Evolutionary conservation across 2,113 vertebrate species (phyloP).

Genomic region (Malurus melanocephalus): DNA sequence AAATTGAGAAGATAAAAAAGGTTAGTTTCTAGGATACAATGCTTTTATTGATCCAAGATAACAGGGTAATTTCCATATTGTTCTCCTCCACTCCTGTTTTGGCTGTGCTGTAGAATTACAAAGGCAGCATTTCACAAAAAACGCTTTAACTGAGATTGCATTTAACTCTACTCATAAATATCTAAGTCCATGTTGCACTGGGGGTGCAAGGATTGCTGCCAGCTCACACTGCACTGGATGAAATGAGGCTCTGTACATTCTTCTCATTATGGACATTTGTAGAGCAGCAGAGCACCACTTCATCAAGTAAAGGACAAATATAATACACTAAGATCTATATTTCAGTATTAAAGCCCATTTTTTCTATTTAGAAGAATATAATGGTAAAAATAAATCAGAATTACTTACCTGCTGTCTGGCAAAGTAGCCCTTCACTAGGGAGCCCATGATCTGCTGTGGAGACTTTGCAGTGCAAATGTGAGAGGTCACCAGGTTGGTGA

Average conservation of each 20-base stretch:
- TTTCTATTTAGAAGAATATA: not conserved
- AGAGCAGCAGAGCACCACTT: not conserved
- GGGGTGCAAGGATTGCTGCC: not conserved
- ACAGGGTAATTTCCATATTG: not conserved
- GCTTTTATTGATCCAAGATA: not conserved
- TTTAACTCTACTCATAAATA: not conserved
- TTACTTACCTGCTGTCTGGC: slow-evolving; percentile 84
- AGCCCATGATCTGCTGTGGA: slow-evolving; percentile 96
- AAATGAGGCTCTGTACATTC: not conserved
- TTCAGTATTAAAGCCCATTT: not conserved
- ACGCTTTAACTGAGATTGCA: not conserved
- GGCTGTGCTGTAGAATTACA: not conserved
- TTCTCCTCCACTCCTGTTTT: not conserved
- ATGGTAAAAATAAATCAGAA: not conserved
- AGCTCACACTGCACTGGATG: not conserved
- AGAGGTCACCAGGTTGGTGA: slow-evolving; percentile 87
- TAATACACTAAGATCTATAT: not conserved
- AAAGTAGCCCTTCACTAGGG: slow-evolving; percentile 93
- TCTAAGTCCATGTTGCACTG: not conserved
- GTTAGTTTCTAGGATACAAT: not conserved
- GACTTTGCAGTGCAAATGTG: slow-evolving; percentile 94
- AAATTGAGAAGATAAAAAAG: not conserved
- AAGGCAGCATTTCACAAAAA: not conserved
- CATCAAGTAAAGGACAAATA: not conserved
- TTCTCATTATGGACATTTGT: not conserved